A percentile compares a stretch with the other conserved stretches of the same genome.
These are phyloP conservation scores for Oryzias javanicus DNA, from an alignment of 2,113 vertebrate species.

Conservation along the genomic window DNA sequence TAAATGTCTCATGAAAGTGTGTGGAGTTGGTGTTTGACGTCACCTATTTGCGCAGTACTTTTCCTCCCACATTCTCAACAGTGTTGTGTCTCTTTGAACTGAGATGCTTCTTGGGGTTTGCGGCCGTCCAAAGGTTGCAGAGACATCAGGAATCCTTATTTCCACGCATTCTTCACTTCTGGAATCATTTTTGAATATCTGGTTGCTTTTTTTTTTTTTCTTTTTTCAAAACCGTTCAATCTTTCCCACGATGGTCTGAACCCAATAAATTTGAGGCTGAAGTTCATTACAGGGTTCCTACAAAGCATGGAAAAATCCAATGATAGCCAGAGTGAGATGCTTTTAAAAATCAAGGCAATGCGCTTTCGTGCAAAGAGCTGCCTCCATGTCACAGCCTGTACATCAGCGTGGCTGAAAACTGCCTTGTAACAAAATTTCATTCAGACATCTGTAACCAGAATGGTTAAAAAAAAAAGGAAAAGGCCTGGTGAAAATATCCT, in stretches of 20 bases:
- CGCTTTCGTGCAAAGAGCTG: neutral
- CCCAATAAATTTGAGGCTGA: constrained; percentile 15
- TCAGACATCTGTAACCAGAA: neutral
- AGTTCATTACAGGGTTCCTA: constrained; percentile 12
- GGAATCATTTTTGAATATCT: constrained; percentile 11
- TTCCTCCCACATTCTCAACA: too few relatives aligned
- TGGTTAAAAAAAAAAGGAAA: neutral
- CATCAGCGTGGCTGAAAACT: neutral
- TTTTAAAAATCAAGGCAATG: neutral
- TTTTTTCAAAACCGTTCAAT: constrained; percentile 10
- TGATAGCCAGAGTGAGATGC: neutral
- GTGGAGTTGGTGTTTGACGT: constrained; percentile 1
- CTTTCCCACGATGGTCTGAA: constrained; percentile 3
- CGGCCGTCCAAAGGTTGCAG: neutral
- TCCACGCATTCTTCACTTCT: constrained; percentile 13
- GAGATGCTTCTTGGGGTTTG: too few relatives aligned
- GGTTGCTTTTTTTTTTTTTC: constrained; percentile 8
- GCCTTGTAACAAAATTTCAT: neutral
- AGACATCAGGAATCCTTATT: neutral
- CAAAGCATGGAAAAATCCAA: constrained; percentile 11
- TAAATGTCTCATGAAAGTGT: constrained; percentile 15
- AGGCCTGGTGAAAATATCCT: too few relatives aligned
- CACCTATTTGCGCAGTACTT: neutral
- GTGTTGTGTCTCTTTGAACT: too few relatives aligned
- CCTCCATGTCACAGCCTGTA: neutral